Evolutionary conservation across 1,140 invertebrate species (phyloP), one percentile per base, ranked within the genome.

Genomic region (Cydia pomonella): DNA sequence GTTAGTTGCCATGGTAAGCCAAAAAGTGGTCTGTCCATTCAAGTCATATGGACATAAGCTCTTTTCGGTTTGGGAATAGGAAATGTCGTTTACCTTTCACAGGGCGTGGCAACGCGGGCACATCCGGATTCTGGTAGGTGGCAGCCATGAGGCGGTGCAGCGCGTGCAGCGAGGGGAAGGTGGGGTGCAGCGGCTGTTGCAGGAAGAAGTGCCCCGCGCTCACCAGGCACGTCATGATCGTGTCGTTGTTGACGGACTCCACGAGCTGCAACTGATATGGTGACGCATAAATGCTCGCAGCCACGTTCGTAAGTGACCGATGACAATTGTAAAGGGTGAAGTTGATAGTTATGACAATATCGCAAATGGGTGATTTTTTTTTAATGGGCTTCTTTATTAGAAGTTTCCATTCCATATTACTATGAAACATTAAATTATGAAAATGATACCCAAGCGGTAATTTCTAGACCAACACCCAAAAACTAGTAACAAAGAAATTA

Each of bases 141-240:
- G 94, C 91, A 78, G 95, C 95, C 95, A 97, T 96, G 77, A 94
- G 94, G 47, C 95, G 94, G 85, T 97, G 97, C 47, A 99, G 94
- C 66, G 95, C 93, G 79, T 95, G 95, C 66, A 99, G 93, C 16
- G 95, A 95, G 1, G 96, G 96, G 93, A 97, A 98, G 0, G 97
- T 96, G 0, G 98, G 98, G 94, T 99, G 98, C 63, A 97, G 96
- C 16, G 97, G 98, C 87, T 98, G 96, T 87, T 99, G 98, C 33
- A 99, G 94, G 92, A 99, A 99, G 80, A 99, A 94, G 86, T 98
- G 97, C 72, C 96, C 96, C 21, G 97, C 96, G 80, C 95, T 95
- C 7, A 98, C 95, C 78, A 98, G 95, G 79, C 96, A 96, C 82
- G 96, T 97, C 64, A 99, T 94, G 66, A 97, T 95, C 1, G 99